These are phyloP conservation scores for Matsumyia berberina DNA, from an alignment of 2,888 invertebrate genomes.

Conservation along the genomic window DNA sequence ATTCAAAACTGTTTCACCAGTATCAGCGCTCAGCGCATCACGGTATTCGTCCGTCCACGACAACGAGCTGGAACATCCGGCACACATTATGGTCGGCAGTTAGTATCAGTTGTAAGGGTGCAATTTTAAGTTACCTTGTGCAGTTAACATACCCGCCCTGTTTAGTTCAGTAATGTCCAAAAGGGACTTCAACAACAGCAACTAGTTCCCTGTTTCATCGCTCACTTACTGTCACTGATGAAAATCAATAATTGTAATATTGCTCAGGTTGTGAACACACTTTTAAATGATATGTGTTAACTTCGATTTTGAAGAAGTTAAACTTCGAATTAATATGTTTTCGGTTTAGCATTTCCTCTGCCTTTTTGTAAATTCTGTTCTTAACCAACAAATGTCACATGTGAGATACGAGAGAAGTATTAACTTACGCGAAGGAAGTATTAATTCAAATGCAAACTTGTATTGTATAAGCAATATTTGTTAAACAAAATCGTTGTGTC, in stretches of 20 bases:
- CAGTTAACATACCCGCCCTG: constrained; percentile 68
- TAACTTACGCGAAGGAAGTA: no score
- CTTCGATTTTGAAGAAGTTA: constrained; percentile 74
- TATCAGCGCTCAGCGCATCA: constrained; percentile 81
- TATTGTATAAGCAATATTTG: no score
- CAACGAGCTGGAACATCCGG: constrained; percentile 85
- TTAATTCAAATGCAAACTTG: no score
- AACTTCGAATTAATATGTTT: constrained; percentile 63
- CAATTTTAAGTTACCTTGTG: constrained; percentile 62
- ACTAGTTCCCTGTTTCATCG: constrained; percentile 26
- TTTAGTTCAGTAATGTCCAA: constrained; percentile 46
- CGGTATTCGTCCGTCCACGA: constrained; percentile 82
- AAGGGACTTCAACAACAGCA: constrained; percentile 17
- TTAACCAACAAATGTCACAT: constrained; percentile 8
- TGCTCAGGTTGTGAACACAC: constrained; percentile 84
- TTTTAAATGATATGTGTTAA: constrained; percentile 67
- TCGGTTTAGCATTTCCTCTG: constrained; percentile 71
- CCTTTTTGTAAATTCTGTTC: constrained; percentile 18
- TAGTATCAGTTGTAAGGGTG: constrained; percentile 84
- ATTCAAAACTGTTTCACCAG: constrained; percentile 84
- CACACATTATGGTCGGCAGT: constrained; percentile 86
- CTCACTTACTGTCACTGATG: constrained; percentile 49
- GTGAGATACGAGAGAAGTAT: no score
- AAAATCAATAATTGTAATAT: constrained; percentile 76
- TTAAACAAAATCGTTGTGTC: no score